Percentiles rank a stretch among this genome's conserved stretches.
phyloP scores from a whole-genome alignment of 1,140 invertebrate genomes.

The Hylaeus anthracinus region DNA sequence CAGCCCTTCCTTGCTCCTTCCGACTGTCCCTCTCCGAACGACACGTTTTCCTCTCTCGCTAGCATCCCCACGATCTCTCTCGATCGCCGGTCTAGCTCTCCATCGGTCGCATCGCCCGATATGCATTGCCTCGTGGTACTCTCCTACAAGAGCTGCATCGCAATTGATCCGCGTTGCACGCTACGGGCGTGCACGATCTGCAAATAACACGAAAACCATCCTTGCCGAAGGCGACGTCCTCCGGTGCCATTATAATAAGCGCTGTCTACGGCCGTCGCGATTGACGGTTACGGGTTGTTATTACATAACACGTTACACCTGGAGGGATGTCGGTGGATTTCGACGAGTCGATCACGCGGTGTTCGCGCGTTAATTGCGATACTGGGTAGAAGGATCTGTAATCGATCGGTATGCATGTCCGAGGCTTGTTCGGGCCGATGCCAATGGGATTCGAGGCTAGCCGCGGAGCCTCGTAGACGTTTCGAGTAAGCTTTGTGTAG shows the following conservation, averaged over 20 bases:
- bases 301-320: constrained; percentile 22
- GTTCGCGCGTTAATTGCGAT: constrained; percentile 35
- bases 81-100: not conserved
- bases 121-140: constrained; percentile 40
- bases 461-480: not conserved
- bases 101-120: constrained; percentile 35
- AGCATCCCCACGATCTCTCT: not conserved
- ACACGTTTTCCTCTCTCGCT: not conserved
- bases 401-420: not conserved
- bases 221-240: constrained; percentile 40
- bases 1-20: not conserved
- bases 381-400: not conserved
- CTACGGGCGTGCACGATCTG: constrained; percentile 67
- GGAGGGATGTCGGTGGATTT: constrained; percentile 21
- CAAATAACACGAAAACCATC: constrained; percentile 73
- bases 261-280: constrained; percentile 39
- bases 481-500: not conserved
- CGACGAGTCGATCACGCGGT: constrained; percentile 18
- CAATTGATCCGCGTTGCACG: constrained; percentile 71
- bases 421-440: not conserved
- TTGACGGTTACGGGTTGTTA: constrained; percentile 24
- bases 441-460: not conserved
- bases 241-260: constrained; percentile 39
- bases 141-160: constrained; percentile 73
- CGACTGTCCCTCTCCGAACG: constrained; percentile 23